These are phyloP conservation scores for Drosophila ochracea DNA, from an alignment of 2,888 invertebrate genomes.

Conservation along the genomic window DNA sequence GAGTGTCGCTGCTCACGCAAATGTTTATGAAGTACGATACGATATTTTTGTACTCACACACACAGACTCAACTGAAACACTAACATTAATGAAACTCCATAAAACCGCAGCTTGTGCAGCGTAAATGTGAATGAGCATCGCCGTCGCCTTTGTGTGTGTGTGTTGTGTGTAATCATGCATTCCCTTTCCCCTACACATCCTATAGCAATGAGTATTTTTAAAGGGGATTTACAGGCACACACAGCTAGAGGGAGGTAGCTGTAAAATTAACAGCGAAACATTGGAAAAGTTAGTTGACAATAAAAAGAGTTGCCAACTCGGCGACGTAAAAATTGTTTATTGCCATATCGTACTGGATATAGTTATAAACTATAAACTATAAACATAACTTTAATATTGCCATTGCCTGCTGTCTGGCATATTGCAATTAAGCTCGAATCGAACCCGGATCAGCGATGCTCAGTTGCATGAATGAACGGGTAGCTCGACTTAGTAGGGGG, in stretches of 20 bases:
- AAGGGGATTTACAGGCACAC: slow-evolving; percentile 43
- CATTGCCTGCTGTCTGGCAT: not conserved
- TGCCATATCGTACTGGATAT: not conserved
- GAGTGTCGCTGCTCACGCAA: slow-evolving; percentile 50
- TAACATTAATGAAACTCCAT: slow-evolving; percentile 62
- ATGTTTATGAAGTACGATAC: slow-evolving; percentile 56
- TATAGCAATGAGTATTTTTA: not conserved
- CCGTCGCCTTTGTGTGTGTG: not conserved
- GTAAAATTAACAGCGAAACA: slow-evolving; percentile 34
- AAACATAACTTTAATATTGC: not conserved
- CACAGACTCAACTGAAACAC: slow-evolving; percentile 45
- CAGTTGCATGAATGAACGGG: not conserved
- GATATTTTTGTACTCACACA: slow-evolving; percentile 57
- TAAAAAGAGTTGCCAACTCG: slow-evolving; percentile 18
- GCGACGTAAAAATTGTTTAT: not conserved
- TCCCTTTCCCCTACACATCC: not conserved
- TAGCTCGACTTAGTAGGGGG: not conserved
- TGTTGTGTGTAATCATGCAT: slow-evolving; percentile 7
- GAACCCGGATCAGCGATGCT: not conserved
- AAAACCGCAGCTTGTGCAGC: slow-evolving; percentile 47
- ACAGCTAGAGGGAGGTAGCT: slow-evolving; percentile 43
- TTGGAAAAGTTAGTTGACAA: slow-evolving; percentile 17
- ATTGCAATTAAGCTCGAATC: not conserved
- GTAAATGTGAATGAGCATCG: slow-evolving; percentile 44
- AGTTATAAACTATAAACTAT: not conserved